Evolutionary conservation across 2,888 invertebrate genomes (phyloP).

Genomic region (Noctua fimbriata): DNA sequence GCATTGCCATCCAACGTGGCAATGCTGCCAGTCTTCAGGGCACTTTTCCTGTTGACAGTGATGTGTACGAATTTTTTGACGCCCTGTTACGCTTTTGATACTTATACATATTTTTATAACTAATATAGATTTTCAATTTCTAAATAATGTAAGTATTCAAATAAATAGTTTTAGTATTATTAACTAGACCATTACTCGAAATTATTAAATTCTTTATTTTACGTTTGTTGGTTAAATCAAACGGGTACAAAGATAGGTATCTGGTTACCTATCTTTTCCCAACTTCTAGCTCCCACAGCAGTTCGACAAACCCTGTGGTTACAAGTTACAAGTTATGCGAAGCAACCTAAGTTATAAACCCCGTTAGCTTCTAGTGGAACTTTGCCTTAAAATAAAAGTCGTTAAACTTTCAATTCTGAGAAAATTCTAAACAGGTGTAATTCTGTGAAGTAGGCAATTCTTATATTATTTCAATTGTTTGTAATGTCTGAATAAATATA

Average conservation of each 20-base stretch:
- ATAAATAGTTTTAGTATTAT: too few relatives aligned
- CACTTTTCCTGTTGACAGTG: too few relatives aligned
- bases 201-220: too few relatives aligned
- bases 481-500: not conserved
- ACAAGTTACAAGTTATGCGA: too few relatives aligned
- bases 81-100: too few relatives aligned
- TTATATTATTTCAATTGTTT: not conserved
- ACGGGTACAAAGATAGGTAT: not conserved
- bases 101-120: too few relatives aligned
- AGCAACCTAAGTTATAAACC: conserved; percentile 10
- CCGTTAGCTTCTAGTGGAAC: conserved; percentile 5
- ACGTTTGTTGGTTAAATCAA: not conserved
- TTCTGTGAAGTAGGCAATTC: not conserved
- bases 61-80: too few relatives aligned
- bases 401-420: conserved; percentile 12
- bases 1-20: too few relatives aligned
- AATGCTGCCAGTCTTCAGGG: too few relatives aligned
- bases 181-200: too few relatives aligned
- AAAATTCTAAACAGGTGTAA: not conserved
- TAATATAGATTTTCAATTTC: too few relatives aligned
- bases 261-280: not conserved
- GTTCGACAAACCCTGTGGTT: conserved; percentile 21
- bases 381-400: conserved; percentile 4
- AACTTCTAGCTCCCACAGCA: not conserved
- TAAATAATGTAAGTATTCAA: too few relatives aligned